phyloP scores from a whole-genome alignment of 2,888 invertebrate species.

The Calameuta pallipes region DNA sequence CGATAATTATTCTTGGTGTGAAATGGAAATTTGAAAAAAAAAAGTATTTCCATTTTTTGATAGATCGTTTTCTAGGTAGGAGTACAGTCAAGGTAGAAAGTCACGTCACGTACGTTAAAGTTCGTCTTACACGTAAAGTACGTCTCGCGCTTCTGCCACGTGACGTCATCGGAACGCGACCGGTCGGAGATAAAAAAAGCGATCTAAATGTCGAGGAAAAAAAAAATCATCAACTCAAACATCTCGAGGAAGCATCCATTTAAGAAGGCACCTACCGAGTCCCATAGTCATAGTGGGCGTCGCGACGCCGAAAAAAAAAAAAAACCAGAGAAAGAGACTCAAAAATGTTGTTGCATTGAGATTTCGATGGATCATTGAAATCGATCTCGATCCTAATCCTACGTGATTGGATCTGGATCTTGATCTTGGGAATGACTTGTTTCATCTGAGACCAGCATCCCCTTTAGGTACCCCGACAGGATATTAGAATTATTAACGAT shows the following conservation, averaged over 20 bases:
- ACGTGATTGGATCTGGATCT: neutral
- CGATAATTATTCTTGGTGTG: neutral
- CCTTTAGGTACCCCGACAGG: neutral
- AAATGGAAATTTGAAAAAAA: neutral
- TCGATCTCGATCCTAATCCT: slow-evolving; percentile 17
- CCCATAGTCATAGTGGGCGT: neutral
- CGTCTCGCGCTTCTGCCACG: neutral
- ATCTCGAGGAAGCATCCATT: neutral
- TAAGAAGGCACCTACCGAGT: neutral
- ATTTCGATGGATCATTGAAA: neutral
- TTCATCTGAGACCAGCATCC: neutral
- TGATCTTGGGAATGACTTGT: neutral
- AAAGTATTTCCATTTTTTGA: neutral
- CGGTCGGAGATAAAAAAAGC: slow-evolving; percentile 3
- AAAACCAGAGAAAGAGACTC: neutral
- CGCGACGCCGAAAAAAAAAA: neutral
- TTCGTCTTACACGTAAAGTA: neutral
- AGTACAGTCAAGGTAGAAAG: neutral
- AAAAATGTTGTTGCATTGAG: neutral
- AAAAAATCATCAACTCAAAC: neutral
- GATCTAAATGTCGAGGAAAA: neutral
- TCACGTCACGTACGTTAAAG: neutral
- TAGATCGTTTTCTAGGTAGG: neutral
- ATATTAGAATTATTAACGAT: neutral
- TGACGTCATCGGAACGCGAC: slow-evolving; percentile 6